Base-by-base conservation (phyloP, 1,140 invertebrate genomes). In the Pogonus chalceus region DNA sequence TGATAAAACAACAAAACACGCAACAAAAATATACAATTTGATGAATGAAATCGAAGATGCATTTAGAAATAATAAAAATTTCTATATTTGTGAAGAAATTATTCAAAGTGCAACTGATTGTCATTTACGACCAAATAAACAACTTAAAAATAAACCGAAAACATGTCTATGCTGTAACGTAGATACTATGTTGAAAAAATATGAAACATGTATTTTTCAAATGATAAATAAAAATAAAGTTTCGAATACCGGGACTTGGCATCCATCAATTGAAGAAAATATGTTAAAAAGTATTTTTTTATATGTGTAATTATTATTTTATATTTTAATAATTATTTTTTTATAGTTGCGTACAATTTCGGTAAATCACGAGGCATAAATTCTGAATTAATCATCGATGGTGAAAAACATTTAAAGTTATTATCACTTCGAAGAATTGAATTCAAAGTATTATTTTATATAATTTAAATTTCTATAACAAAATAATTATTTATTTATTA, bases 401-500 rank as follows among this genome's bases (percentile, higher is more conserved):
- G 76, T 2, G 67, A 68, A 31, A 71, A 67, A 20, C 79, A 84
- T 57, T 60, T 85, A 14, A 75, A 78, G 49, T 51, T 79, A 1
- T 65, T 87, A 31, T 78, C 85, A 20, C 65, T 63, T 0, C 56
- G 83, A 54, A 85, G 85, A 61, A 81, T 80, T 62, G 80, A 88
- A 67, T 87, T 83, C 61, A 84, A 79, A 66, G 77, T 81, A 69
- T 60, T 49, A n/a, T 14, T 23, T 10, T 2, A 16, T 20, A 18
- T 18, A 37, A 1, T 39, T 37, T 35, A 16, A 2, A 48, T 54
- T n/a, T 49, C 1, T n/a, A 50, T 18, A 23, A 23, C 23, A 21
- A 46, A 47, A 48, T 53, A 23, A 35, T 47, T 1, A 1, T 35
- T 22, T 1, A 52, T 18, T 39, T 49, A 51, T 48, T 12, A n/a